A percentile compares a stretch with the other conserved stretches of the same genome.
Evolutionary conservation across 2,113 vertebrate species (phyloP).

Genomic region (Morone chrysops): DNA sequence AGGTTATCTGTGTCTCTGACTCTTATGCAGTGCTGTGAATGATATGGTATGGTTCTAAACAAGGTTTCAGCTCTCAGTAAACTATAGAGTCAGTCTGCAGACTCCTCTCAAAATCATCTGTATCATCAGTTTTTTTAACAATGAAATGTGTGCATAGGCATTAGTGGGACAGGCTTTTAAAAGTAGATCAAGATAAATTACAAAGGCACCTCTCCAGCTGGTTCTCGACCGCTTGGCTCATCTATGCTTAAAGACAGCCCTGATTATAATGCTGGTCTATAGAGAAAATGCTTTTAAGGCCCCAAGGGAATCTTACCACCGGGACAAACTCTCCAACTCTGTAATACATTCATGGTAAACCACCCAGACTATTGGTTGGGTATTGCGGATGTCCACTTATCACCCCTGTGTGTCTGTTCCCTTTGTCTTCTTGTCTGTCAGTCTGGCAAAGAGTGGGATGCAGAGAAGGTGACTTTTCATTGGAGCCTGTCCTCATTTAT

Average conservation of each 20-base stretch:
- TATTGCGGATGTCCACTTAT: constrained; percentile 5
- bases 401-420: constrained; percentile 37
- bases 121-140: neutral
- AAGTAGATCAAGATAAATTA: neutral
- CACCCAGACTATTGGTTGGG: neutral
- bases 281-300: neutral
- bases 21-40: neutral
- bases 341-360: neutral
- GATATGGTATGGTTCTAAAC: too few relatives aligned
- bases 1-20: too few relatives aligned
- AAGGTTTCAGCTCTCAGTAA: neutral
- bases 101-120: neutral
- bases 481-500: neutral
- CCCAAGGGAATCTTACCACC: neutral
- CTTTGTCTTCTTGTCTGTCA: constrained; percentile 49
- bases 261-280: neutral
- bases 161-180: neutral
- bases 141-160: neutral
- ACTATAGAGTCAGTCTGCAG: neutral
- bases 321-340: neutral
- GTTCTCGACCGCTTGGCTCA: too few relatives aligned
- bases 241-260: neutral
- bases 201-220: neutral
- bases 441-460: constrained; percentile 55
- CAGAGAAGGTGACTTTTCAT: constrained; percentile 54